phyloP scores from a whole-genome alignment of 1,140 invertebrate genomes.

The Pogonomyrmex californicus region DNA sequence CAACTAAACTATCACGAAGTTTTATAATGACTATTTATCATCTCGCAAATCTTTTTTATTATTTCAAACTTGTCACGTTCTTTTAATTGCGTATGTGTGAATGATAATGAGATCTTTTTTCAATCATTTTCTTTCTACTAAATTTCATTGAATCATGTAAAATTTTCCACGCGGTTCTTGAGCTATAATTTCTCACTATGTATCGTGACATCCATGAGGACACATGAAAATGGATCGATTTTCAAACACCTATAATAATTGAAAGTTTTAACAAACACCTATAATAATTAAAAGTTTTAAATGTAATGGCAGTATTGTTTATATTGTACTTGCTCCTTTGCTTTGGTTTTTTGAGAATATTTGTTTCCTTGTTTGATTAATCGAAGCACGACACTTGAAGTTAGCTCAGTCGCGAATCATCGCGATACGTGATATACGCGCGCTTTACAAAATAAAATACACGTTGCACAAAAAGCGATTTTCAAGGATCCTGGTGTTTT shows the following conservation, averaged over 20 bases:
- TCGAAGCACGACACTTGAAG: constrained; percentile 54
- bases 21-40: not conserved
- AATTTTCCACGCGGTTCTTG: not conserved
- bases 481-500: constrained; percentile 17
- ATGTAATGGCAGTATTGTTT: not conserved
- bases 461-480: constrained; percentile 38
- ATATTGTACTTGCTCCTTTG: not conserved
- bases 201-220: constrained; percentile 2
- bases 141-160: constrained; percentile 7
- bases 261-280: constrained; percentile 25
- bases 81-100: not conserved
- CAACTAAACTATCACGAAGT: not conserved
- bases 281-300: constrained; percentile 37
- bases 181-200: not conserved
- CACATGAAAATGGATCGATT: constrained; percentile 35
- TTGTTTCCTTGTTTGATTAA: constrained; percentile 20
- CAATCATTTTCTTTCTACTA: not conserved
- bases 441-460: constrained; percentile 22
- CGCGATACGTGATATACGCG: constrained; percentile 32
- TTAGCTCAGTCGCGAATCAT: constrained; percentile 44
- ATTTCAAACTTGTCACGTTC: not conserved
- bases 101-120: not conserved
- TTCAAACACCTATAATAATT: constrained; percentile 39
- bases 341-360: not conserved
- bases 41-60: constrained; percentile 11